Base-by-base conservation (phyloP, 2,113 vertebrate genomes). In the Climacteris rufus region DNA sequence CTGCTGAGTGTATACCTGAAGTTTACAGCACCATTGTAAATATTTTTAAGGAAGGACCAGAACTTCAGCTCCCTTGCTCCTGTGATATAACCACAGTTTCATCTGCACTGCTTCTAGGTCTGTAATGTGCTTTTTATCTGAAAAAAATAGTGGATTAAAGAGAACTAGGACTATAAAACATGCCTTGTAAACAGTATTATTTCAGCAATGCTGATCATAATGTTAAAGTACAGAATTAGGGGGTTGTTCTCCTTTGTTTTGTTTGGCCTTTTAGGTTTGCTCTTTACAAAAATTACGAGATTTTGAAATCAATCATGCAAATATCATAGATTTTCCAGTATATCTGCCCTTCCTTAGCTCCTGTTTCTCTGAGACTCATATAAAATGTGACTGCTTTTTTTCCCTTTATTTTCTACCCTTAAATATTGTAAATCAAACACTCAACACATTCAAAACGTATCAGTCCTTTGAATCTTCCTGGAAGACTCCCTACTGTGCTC, bases 391-490 rank as follows among this genome's bases (percentile, higher is more conserved):
- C 59, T 94, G 70, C 0, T 1, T 27, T 69, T 68, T 60, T 24
- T 16, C 50, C 57, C 84, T 80, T 91, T 78, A 89, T 93, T 95
- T 97, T 96, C 69, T 47, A n/a, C 72, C 77, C 94, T 90, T 94
- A 94, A 97, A 87, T 94, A 92, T 66, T 86, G 25, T 83, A 89
- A 96, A 89, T 93, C 93, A 97, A 91, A 85, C 59, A 94, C 83
- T 92, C 66, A 87, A 35, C 65, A 59, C 50, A 57, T 79, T 57
- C 91, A 80, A 97, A 94, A 88, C 90, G 59, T 63, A 79, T 40
- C 86, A 93, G 68, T 66, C 82, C 95, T 94, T 91, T 87, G 92
- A 92, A 87, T 94, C 83, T 64, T 91, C 71, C 76, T 90, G 85
- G 94, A 95, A 83, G 95, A 77, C 65, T 97, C 90, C 89, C 93